These are phyloP conservation scores for Formica selysi DNA, from an alignment of 1,140 invertebrate species.

Conservation along the genomic window DNA sequence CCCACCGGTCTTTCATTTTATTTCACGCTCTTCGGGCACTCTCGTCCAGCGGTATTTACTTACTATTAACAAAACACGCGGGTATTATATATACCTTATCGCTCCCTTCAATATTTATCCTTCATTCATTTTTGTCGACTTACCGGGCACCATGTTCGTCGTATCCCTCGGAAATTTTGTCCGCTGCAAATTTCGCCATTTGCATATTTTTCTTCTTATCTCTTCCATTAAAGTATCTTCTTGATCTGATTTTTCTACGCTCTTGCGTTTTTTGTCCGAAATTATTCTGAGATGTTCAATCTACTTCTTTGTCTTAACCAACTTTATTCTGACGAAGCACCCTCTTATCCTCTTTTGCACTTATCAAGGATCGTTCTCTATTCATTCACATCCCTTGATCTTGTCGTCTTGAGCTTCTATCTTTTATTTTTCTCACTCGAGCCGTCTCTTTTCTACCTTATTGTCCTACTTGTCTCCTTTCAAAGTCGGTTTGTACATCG, in stretches of 20 bases:
- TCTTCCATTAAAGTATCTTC: neutral
- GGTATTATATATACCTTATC: neutral
- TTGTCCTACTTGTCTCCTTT: slow-evolving; percentile 29
- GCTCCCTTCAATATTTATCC: slow-evolving; percentile 34
- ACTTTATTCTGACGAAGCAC: slow-evolving; percentile 1
- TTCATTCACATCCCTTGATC: slow-evolving; percentile 40
- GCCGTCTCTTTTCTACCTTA: neutral
- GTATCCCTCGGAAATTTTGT: neutral
- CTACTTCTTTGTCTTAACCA: slow-evolving; percentile 21
- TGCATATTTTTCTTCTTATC: neutral
- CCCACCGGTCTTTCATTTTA: slow-evolving; percentile 59
- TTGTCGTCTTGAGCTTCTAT: neutral
- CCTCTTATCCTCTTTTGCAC: slow-evolving; percentile 5
- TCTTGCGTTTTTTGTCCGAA: neutral
- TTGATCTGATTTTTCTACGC: slow-evolving; percentile 19
- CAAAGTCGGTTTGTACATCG: neutral
- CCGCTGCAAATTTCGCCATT: slow-evolving; percentile 20
- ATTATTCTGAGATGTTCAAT: slow-evolving; percentile 12
- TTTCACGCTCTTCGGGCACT: slow-evolving; percentile 40
- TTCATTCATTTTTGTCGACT: slow-evolving; percentile 39
- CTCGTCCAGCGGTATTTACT: slow-evolving; percentile 54
- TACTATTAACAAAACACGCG: slow-evolving; percentile 52
- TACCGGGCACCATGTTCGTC: neutral
- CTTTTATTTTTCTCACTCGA: neutral
- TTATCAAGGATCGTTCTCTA: slow-evolving; percentile 34